phyloP scores from a whole-genome alignment of 1,140 invertebrate species.

The Teleopsis dalmanni region DNA sequence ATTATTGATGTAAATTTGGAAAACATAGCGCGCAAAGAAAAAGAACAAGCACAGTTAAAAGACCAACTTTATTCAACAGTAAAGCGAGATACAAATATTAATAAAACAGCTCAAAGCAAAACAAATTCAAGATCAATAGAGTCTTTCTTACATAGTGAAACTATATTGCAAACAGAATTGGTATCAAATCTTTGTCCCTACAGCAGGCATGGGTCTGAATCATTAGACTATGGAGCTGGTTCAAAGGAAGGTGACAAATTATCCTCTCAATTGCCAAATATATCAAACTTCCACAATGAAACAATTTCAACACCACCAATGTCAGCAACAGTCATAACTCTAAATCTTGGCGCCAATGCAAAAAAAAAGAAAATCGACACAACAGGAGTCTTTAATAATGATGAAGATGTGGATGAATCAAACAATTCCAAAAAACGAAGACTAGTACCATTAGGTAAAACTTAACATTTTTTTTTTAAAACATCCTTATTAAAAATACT shows the following conservation, averaged over 20 bases:
- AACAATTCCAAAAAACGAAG: slow-evolving; percentile 67
- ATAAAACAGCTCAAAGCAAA: slow-evolving; percentile 21
- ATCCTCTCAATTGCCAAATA: not conserved
- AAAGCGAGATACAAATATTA: slow-evolving; percentile 28
- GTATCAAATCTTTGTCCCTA: slow-evolving; percentile 30
- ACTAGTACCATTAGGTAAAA: slow-evolving; percentile 68
- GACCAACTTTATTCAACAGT: slow-evolving; percentile 47
- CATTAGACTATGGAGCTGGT: slow-evolving; percentile 27
- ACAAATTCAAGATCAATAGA: slow-evolving; percentile 18
- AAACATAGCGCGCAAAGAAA: slow-evolving; percentile 48
- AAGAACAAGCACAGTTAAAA: slow-evolving; percentile 49
- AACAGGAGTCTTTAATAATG: slow-evolving; percentile 85
- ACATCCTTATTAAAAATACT: slow-evolving; percentile 5
- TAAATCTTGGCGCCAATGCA: slow-evolving; percentile 34
- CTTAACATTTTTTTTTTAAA: slow-evolving; percentile 1
- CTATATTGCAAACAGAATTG: slow-evolving; percentile 21
- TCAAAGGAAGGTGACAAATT: slow-evolving; percentile 10
- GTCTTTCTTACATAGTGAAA: slow-evolving; percentile 34
- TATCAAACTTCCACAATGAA: slow-evolving; percentile 9
- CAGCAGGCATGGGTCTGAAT: slow-evolving; percentile 37
- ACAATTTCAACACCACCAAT: slow-evolving; percentile 29
- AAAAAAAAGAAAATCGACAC: slow-evolving; percentile 75
- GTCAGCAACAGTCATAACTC: slow-evolving; percentile 33
- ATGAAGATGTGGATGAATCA: slow-evolving; percentile 72
- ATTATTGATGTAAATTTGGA: slow-evolving; percentile 60